phyloP scores from a whole-genome alignment of 2,888 invertebrate genomes.

The Scotopteryx bipunctaria region DNA sequence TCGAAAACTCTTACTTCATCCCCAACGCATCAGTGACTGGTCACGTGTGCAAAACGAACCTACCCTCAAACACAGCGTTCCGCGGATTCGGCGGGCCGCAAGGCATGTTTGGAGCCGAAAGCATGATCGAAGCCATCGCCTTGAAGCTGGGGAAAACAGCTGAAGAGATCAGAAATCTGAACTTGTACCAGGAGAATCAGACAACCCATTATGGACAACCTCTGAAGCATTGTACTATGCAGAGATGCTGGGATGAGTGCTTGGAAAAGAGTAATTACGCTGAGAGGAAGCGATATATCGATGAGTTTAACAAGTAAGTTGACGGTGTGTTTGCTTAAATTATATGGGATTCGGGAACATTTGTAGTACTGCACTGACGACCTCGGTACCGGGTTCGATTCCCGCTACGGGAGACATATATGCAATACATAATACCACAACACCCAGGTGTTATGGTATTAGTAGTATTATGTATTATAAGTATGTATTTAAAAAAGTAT shows the following conservation, averaged over 20 bases:
- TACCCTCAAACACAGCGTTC: constrained; percentile 96
- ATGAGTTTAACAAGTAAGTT: constrained; percentile 88
- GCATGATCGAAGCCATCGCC: constrained; percentile 90
- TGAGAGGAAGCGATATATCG: constrained; percentile 82
- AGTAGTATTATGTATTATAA: too few relatives aligned
- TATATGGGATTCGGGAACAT: too few relatives aligned
- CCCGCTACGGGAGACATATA: too few relatives aligned
- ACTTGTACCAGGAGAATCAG: constrained; percentile 92
- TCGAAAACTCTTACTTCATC: constrained; percentile 92
- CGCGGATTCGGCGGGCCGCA: constrained; percentile 96
- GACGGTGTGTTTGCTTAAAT: too few relatives aligned
- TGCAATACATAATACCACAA: too few relatives aligned
- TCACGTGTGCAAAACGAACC: constrained; percentile 92
- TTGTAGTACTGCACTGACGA: too few relatives aligned
- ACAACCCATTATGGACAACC: constrained; percentile 90
- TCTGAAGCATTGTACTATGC: constrained; percentile 88
- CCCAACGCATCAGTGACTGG: constrained; percentile 88
- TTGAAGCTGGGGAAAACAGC: constrained; percentile 85
- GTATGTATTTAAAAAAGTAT: too few relatives aligned
- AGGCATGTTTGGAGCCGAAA: constrained; percentile 94
- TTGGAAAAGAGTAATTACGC: constrained; percentile 85
- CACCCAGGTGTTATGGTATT: too few relatives aligned
- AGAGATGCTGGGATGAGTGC: constrained; percentile 92
- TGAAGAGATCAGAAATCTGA: constrained; percentile 86
- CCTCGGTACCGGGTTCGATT: too few relatives aligned